These are phyloP conservation scores for Cyprinodon brontotheroides DNA, from an alignment of 2,113 vertebrate species.

Conservation along the genomic window DNA sequence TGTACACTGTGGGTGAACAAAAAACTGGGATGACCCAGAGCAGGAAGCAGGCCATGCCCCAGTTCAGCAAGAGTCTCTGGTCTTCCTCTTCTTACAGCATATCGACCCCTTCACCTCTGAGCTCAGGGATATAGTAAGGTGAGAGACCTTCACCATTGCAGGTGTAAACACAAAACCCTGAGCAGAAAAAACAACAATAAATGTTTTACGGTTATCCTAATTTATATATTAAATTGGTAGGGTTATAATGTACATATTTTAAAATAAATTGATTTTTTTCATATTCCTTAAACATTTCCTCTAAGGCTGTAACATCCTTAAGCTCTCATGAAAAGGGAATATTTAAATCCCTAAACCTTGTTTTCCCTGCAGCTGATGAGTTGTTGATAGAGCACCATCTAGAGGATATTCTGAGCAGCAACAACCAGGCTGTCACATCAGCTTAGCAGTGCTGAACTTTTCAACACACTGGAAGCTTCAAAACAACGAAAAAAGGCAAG, in stretches of 20 bases:
- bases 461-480: slow-evolving; percentile 52
- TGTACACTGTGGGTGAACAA: too few relatives aligned
- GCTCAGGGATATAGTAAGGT: slow-evolving; percentile 73
- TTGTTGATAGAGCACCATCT: slow-evolving; percentile 74
- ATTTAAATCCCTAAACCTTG: neutral
- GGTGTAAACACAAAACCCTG: neutral
- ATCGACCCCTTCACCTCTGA: slow-evolving; percentile 75
- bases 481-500: slow-evolving; percentile 66
- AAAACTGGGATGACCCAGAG: slow-evolving; percentile 21
- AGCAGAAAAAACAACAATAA: neutral
- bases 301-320: too few relatives aligned
- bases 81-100: slow-evolving; percentile 83
- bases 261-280: too few relatives aligned
- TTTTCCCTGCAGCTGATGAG: slow-evolving; percentile 61
- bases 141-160: slow-evolving; percentile 26
- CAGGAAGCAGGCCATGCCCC: slow-evolving; percentile 24
- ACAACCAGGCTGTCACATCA: slow-evolving; percentile 61
- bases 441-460: slow-evolving; percentile 68
- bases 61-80: slow-evolving; percentile 74
- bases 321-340: too few relatives aligned
- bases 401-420: slow-evolving; percentile 75
- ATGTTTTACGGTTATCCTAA: too few relatives aligned
- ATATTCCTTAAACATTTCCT: too few relatives aligned
- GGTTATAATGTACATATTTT: too few relatives aligned
- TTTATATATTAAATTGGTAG: too few relatives aligned